Conservation (phyloP, 2,797 vertebrate genomes). For the Lepilemur septentrionalis region DNA sequence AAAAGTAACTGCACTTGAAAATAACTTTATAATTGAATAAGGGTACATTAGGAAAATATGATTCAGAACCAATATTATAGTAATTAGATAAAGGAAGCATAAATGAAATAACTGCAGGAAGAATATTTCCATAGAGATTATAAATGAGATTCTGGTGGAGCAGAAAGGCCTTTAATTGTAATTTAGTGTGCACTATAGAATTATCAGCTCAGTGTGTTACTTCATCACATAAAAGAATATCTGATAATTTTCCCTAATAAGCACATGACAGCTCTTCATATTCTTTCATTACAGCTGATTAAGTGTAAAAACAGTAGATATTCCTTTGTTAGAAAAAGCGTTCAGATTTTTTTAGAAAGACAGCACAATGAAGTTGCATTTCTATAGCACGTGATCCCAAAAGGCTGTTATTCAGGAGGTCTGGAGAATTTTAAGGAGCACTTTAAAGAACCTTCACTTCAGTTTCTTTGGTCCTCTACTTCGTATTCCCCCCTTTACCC, state of each 20-base stretch:
- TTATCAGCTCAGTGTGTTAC: conserved; percentile 86
- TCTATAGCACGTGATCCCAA: conserved; percentile 31
- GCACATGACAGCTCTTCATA: conserved; percentile 86
- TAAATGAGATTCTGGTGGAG: conserved; percentile 87
- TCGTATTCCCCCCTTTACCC: neutral
- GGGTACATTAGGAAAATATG: conserved; percentile 86
- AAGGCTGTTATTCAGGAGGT: conserved; percentile 60
- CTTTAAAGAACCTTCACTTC: conserved; percentile 39
- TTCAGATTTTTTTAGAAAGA: conserved; percentile 69
- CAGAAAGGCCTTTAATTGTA: conserved; percentile 87
- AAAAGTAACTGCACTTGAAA: conserved; percentile 86
- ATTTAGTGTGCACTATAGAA: conserved; percentile 88
- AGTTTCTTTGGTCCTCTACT: neutral
- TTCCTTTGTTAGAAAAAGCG: conserved; percentile 79
- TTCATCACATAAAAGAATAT: conserved; percentile 87
- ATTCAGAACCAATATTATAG: conserved; percentile 87
- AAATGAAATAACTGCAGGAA: conserved; percentile 88
- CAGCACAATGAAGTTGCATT: conserved; percentile 55
- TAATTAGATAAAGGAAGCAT: conserved; percentile 88
- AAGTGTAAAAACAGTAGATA: conserved; percentile 81
- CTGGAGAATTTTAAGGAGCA: conserved; percentile 47
- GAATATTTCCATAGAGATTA: conserved; percentile 87
- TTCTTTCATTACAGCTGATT: conserved; percentile 85
- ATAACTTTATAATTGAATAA: conserved; percentile 89
- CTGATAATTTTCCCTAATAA: conserved; percentile 87